These are phyloP conservation scores for Panulirus ornatus DNA, from an alignment of 1,140 invertebrate genomes.

Conservation along the genomic window DNA sequence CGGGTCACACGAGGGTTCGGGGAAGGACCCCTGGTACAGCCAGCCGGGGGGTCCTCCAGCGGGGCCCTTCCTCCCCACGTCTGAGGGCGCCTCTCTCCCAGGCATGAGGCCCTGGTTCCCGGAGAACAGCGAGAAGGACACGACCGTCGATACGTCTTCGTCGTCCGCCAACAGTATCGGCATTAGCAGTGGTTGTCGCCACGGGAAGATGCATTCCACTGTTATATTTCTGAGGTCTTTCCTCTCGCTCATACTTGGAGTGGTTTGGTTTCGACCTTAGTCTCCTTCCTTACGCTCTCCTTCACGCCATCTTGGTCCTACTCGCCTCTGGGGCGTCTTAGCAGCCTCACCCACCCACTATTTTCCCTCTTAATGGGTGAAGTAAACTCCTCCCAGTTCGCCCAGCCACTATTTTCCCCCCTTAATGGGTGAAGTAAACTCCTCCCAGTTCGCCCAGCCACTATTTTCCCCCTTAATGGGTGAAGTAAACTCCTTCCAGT, in stretches of 20 bases:
- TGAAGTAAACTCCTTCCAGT: too few relatives aligned
- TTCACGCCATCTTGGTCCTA: too few relatives aligned
- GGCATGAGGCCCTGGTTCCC: constrained; percentile 8
- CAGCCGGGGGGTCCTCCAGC: neutral
- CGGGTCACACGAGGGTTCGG: neutral
- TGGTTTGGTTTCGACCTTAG: neutral
- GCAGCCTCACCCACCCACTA: too few relatives aligned
- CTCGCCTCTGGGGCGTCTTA: too few relatives aligned
- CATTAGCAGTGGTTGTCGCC: neutral
- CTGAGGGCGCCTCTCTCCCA: neutral
- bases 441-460: too few relatives aligned
- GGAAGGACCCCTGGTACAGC: neutral
- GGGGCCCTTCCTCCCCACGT: constrained; percentile 17
- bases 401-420: too few relatives aligned
- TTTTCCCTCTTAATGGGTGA: too few relatives aligned
- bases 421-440: too few relatives aligned
- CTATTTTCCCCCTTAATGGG: too few relatives aligned
- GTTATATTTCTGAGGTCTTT: neutral
- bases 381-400: too few relatives aligned
- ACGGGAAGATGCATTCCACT: neutral
- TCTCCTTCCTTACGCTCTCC: neutral
- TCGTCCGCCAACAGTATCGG: neutral
- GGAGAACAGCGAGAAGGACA: constrained; percentile 8
- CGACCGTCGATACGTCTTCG: neutral
- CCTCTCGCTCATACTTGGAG: neutral